These are phyloP conservation scores for Porphyrio hochstetteri DNA, from an alignment of 2,113 vertebrate species.

Conservation along the genomic window DNA sequence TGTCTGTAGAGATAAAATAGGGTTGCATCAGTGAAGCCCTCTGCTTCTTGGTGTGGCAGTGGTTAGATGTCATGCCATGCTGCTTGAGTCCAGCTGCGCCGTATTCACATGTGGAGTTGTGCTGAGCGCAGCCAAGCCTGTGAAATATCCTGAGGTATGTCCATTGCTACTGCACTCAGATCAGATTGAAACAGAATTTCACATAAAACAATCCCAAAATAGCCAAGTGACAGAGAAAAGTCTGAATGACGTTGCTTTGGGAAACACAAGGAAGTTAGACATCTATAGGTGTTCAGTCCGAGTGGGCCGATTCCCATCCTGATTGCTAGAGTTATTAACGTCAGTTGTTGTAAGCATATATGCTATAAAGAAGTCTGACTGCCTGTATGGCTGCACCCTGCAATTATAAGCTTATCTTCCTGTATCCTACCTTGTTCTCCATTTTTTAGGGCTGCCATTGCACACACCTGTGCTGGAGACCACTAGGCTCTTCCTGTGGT, in stretches of 20 bases:
- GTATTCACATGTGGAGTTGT: accelerated
- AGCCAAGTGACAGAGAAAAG: not conserved
- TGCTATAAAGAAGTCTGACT: not conserved
- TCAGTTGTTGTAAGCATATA: not conserved
- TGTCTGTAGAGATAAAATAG: not conserved
- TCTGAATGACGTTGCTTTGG: not conserved
- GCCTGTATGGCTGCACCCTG: not conserved
- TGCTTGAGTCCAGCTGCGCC: accelerated
- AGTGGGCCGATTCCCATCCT: not conserved
- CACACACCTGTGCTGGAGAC: not conserved
- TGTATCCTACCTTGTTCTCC: not conserved
- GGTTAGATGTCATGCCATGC: not conserved
- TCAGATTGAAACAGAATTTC: not conserved
- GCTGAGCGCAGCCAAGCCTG: not conserved
- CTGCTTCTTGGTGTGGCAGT: not conserved
- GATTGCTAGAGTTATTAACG: not conserved
- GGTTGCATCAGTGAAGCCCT: not conserved
- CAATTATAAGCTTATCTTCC: not conserved
- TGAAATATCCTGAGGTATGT: accelerated
- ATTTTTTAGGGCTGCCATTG: not conserved
- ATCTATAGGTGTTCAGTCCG: not conserved
- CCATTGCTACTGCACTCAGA: not conserved
- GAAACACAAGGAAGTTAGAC: not conserved
- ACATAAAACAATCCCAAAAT: not conserved
- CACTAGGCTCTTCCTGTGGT: not conserved